phyloP scores from a whole-genome alignment of 1,140 invertebrate species.

The Cyphomyrmex costatus region DNA sequence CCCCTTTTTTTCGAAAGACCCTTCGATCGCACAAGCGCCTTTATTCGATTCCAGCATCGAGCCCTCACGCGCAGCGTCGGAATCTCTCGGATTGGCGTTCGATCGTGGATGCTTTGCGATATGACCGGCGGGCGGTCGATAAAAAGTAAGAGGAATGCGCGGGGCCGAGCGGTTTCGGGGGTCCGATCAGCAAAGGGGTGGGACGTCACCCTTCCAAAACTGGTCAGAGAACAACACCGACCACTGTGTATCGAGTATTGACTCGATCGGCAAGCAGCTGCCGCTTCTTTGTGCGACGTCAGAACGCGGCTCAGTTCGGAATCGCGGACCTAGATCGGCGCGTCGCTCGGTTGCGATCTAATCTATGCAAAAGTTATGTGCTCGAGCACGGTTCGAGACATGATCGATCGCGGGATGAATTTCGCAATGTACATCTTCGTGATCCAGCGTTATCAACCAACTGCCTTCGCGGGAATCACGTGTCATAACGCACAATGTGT shows the following conservation, averaged over 20 bases:
- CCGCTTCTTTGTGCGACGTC: conserved; percentile 79
- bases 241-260: conserved; percentile 84
- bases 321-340: conserved; percentile 66
- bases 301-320: conserved; percentile 67
- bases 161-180: conserved; percentile 47
- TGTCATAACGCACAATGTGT: conserved; percentile 21
- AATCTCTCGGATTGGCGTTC: conserved; percentile 71
- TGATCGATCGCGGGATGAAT: conserved; percentile 56
- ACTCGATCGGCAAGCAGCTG: conserved; percentile 81
- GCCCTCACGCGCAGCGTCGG: conserved; percentile 8
- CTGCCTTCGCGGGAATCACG: conserved; percentile 14
- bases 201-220: conserved; percentile 79
- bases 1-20: conserved; percentile 65
- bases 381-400: conserved; percentile 44
- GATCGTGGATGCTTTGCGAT: conserved; percentile 71
- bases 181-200: conserved; percentile 75
- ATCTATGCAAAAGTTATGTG: conserved; percentile 59
- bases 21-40: conserved; percentile 65
- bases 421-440: conserved; percentile 44
- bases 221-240: conserved; percentile 74
- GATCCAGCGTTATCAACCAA: conserved; percentile 52
- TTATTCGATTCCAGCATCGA: conserved; percentile 35
- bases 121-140: conserved; percentile 70
- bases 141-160: conserved; percentile 84
- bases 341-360: conserved; percentile 41